Evolutionary conservation across 35 echinoderm and acorn worm species (phyloP).

Genomic region (Diadema setosum): DNA sequence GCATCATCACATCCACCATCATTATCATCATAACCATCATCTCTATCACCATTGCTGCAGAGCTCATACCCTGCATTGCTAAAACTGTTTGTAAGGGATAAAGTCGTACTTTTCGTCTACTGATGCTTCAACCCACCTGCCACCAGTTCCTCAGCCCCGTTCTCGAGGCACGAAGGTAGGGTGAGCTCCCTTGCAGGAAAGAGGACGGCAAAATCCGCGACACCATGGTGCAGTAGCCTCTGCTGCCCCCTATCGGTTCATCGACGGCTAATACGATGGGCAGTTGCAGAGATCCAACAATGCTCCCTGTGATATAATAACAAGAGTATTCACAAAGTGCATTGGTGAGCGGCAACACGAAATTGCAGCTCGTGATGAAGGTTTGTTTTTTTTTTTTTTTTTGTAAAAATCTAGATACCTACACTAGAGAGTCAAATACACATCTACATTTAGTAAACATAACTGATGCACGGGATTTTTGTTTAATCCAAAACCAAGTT

Average conservation of each 20-base stretch:
- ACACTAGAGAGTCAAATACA: too few relatives aligned
- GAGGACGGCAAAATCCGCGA: constrained; percentile 38
- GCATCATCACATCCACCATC: not conserved
- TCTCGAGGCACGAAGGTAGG: constrained; percentile 66
- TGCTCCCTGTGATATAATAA: constrained; percentile 54
- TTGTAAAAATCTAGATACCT: too few relatives aligned
- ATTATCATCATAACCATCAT: too few relatives aligned
- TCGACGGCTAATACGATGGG: constrained; percentile 79
- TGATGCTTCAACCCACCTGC: constrained; percentile 82
- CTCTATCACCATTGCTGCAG: not conserved
- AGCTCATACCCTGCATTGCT: not conserved
- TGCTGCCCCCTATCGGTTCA: constrained; percentile 81
- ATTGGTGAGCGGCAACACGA: too few relatives aligned
- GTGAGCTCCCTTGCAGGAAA: constrained; percentile 45
- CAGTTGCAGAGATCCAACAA: constrained; percentile 75
- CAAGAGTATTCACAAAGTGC: too few relatives aligned
- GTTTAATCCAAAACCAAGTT: too few relatives aligned
- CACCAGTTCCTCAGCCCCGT: constrained; percentile 90
- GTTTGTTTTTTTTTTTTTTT: too few relatives aligned
- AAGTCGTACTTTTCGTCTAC: too few relatives aligned
- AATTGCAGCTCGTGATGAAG: too few relatives aligned
- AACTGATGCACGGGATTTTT: too few relatives aligned
- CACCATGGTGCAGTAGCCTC: constrained; percentile 86
- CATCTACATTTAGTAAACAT: too few relatives aligned
- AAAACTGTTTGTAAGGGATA: not conserved